Evolutionary conservation across 2,888 invertebrate genomes (phyloP).

Genomic region (Callinectes sapidus): DNA sequence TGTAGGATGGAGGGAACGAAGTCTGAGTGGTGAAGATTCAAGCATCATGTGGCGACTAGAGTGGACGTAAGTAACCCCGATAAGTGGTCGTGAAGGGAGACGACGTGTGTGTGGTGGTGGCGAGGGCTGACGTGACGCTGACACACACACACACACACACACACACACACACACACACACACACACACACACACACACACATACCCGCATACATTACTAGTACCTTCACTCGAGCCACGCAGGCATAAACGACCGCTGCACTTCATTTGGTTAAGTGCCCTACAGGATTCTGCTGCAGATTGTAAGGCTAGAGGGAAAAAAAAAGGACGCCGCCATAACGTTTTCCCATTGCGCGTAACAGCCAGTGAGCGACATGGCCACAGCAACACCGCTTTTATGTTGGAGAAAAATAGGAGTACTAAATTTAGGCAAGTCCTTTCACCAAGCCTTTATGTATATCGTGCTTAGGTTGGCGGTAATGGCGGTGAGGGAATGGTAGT

Average conservation of each 20-base stretch:
- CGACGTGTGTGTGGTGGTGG: not conserved
- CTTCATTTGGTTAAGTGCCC: slow-evolving; percentile 25
- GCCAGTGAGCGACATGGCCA: not conserved
- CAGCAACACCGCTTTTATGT: not conserved
- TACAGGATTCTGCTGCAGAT: not conserved
- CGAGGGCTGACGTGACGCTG: not conserved
- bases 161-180: slow-evolving; percentile 20
- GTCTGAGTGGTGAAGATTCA: slow-evolving; percentile 12
- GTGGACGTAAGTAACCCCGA: not conserved
- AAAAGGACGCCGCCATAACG: not conserved
- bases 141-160: not conserved
- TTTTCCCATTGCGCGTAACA: not conserved
- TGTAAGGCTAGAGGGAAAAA: not conserved
- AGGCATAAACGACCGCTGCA: not conserved
- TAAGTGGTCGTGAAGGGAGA: not conserved
- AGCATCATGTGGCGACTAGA: not conserved
- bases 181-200: slow-evolving; percentile 12
- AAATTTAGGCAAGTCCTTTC: not conserved
- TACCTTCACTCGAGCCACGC: not conserved
- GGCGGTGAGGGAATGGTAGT: not conserved
- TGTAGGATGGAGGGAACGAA: not conserved
- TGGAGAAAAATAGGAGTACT: not conserved
- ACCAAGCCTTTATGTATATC: not conserved
- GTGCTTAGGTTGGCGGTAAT: not conserved
- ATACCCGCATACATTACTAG: not conserved